Percentiles rank a stretch among this genome's conserved stretches.
Evolutionary conservation across 37 sponge, comb jelly and placozoan species (phyloP).

Genomic region (Axinella damicornis): DNA sequence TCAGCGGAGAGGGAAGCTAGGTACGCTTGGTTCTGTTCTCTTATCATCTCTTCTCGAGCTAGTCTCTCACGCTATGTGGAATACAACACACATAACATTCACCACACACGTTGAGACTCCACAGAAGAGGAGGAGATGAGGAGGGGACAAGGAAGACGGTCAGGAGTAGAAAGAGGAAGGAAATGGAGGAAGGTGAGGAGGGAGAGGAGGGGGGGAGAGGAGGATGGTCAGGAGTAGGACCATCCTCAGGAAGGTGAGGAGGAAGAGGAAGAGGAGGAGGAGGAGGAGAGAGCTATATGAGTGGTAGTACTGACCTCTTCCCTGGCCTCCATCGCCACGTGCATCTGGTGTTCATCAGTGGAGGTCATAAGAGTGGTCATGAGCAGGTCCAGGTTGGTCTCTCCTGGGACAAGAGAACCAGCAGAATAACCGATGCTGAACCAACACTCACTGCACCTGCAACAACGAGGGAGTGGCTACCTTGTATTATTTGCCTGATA

Average conservation of each 20-base stretch:
- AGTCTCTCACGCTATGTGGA: slow-evolving; percentile 64
- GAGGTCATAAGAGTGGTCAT: slow-evolving; percentile 66
- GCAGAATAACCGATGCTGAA: too few relatives aligned
- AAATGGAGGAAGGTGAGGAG: too few relatives aligned
- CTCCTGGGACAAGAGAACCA: slow-evolving; percentile 33
- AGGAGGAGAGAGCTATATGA: too few relatives aligned
- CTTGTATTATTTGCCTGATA: slow-evolving; percentile 82
- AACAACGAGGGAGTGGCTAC: slow-evolving; percentile 18
- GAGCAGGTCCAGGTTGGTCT: slow-evolving; percentile 66
- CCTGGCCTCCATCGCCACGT: slow-evolving; percentile 40
- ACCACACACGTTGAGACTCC: too few relatives aligned
- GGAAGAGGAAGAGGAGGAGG: too few relatives aligned
- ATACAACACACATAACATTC: too few relatives aligned
- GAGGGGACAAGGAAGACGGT: not conserved
- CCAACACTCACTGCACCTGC: too few relatives aligned
- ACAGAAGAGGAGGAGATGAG: too few relatives aligned
- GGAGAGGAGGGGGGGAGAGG: too few relatives aligned
- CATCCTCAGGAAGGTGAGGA: too few relatives aligned
- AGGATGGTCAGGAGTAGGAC: too few relatives aligned
- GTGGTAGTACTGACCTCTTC: slow-evolving; percentile 73
- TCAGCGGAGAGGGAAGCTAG: slow-evolving; percentile 78
- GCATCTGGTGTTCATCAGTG: slow-evolving; percentile 59
- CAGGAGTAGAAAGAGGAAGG: too few relatives aligned
- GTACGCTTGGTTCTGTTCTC: slow-evolving; percentile 81
- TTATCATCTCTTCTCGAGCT: slow-evolving; percentile 71